phyloP scores from a whole-genome alignment of 2,113 vertebrate species.

The Hymenochirus boettgeri region DNA sequence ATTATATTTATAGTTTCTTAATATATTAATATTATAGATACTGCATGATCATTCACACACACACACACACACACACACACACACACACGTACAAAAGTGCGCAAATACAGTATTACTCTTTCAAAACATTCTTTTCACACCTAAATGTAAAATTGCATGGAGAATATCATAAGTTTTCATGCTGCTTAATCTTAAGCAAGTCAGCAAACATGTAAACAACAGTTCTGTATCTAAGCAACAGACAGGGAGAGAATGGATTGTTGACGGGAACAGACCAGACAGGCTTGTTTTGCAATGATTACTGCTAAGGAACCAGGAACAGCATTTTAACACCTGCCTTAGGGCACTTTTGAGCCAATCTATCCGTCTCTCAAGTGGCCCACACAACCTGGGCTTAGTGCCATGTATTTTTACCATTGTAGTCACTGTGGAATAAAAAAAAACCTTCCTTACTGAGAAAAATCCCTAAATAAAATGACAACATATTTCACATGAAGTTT shows the following conservation, averaged over 20 bases:
- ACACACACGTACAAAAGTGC: too few relatives aligned
- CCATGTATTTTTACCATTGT: slow-evolving; percentile 60
- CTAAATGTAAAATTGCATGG: slow-evolving; percentile 57
- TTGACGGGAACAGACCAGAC: slow-evolving; percentile 61
- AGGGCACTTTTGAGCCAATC: slow-evolving; percentile 64
- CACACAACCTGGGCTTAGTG: slow-evolving; percentile 63
- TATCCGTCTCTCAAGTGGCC: slow-evolving; percentile 62
- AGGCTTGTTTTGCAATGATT: slow-evolving; percentile 65
- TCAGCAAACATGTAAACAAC: slow-evolving; percentile 70
- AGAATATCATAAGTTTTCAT: slow-evolving; percentile 60
- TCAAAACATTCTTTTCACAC: background rate
- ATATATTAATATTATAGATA: too few relatives aligned
- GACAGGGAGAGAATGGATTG: slow-evolving; percentile 61
- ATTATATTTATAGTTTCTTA: too few relatives aligned
- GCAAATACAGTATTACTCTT: too few relatives aligned
- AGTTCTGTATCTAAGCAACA: slow-evolving; percentile 73
- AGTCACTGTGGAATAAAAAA: slow-evolving; percentile 55
- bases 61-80: too few relatives aligned
- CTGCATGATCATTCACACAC: too few relatives aligned
- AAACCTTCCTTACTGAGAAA: slow-evolving; percentile 18
- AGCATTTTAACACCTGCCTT: slow-evolving; percentile 75
- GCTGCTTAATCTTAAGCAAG: slow-evolving; percentile 66
- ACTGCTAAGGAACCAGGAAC: slow-evolving; percentile 63
- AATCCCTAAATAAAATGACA: background rate
- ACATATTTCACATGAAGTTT: too few relatives aligned